phyloP scores from a whole-genome alignment of 2,797 vertebrate genomes.

The Masticophis lateralis region DNA sequence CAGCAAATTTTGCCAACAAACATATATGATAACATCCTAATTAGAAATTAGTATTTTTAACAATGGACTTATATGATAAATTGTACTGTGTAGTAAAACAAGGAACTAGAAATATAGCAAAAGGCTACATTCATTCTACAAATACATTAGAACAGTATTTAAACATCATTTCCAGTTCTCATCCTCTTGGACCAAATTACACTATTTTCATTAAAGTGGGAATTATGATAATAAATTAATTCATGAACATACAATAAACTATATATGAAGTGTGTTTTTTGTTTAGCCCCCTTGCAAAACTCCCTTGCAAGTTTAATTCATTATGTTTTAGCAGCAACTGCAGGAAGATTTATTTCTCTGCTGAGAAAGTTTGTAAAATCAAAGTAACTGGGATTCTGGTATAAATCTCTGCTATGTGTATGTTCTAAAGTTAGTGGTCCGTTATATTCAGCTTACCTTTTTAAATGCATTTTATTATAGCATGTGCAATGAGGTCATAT shows the following conservation, averaged over 20 bases:
- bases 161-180: not conserved
- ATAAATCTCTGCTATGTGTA: not conserved
- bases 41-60: not conserved
- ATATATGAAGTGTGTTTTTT: not conserved
- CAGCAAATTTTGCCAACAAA: not conserved
- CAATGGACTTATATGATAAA: not conserved
- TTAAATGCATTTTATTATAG: conserved; percentile 1
- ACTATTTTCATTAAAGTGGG: not conserved
- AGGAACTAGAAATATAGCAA: not conserved
- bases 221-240: conserved; percentile 3
- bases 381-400: conserved; percentile 10
- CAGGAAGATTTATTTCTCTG: conserved; percentile 35
- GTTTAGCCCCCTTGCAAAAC: not conserved
- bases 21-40: not conserved
- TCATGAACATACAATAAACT: not conserved
- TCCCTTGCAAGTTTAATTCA: not conserved
- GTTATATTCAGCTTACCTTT: conserved; percentile 7
- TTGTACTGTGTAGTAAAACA: not conserved
- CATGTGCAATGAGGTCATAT: not conserved
- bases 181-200: not conserved
- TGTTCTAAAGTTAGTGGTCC: not conserved
- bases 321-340: conserved; percentile 43
- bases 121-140: not conserved
- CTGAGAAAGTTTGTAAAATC: conserved; percentile 28
- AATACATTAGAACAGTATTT: not conserved